Conservation (phyloP, 2,797 vertebrate genomes). For the Falco naumanni region DNA sequence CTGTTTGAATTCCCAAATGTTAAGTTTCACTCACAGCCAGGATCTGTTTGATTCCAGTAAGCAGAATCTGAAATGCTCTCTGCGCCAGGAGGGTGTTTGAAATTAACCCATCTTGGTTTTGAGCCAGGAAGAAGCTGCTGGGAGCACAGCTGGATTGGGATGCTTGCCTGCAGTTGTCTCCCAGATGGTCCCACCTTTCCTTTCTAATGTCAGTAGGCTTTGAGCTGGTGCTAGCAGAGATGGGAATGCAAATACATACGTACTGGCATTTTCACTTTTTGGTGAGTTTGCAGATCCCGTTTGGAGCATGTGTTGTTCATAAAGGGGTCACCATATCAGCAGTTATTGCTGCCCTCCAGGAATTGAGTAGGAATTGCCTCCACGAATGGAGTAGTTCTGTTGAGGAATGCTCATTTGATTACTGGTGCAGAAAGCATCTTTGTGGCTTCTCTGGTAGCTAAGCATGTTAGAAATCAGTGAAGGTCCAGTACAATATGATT, state of each 20-base stretch:
- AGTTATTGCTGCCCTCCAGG: background rate
- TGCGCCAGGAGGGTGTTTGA: background rate
- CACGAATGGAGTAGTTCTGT: background rate
- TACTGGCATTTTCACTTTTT: slow-evolving; percentile 37
- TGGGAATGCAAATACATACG: background rate
- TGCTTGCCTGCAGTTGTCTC: slow-evolving; percentile 20
- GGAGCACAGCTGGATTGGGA: slow-evolving; percentile 28
- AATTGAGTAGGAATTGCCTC: background rate
- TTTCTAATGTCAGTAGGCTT: slow-evolving; percentile 27
- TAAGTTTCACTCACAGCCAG: background rate
- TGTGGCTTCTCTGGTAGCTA: background rate
- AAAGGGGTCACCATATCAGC: background rate
- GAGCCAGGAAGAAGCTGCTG: slow-evolving; percentile 43
- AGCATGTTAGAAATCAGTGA: background rate
- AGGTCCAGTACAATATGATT: background rate
- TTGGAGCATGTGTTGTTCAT: background rate
- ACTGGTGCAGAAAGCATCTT: background rate
- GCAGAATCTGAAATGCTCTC: background rate
- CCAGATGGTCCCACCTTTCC: background rate
- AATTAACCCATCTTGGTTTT: background rate
- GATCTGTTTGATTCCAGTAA: background rate
- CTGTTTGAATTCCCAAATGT: background rate
- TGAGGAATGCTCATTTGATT: background rate
- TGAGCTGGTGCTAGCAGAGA: slow-evolving; percentile 18
- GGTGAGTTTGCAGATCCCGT: background rate